A percentile compares a stretch with the other conserved stretches of the same genome.
Conservation (phyloP, 2,888 invertebrate genomes). For the Conchocele bisecta region DNA sequence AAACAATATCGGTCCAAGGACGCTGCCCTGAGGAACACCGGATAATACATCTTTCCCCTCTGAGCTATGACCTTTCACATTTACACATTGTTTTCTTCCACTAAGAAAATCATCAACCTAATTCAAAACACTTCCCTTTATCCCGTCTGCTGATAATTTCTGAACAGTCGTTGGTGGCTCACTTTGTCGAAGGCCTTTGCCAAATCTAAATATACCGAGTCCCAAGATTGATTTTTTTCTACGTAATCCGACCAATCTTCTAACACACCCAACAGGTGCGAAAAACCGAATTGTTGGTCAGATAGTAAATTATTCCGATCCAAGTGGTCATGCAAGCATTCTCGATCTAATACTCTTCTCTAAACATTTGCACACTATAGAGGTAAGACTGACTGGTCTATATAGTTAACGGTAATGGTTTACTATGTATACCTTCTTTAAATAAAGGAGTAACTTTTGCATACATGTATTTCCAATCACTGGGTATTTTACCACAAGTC, state of each 20-base stretch:
- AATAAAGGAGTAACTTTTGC: no score
- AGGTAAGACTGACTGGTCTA: no score
- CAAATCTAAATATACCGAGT: constrained; percentile 21
- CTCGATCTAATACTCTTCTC: no score
- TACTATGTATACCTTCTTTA: no score
- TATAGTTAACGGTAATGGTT: no score
- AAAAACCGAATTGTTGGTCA: no score
- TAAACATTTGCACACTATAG: no score
- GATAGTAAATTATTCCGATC: no score
- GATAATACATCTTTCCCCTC: constrained; percentile 1
- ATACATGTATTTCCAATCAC: no score
- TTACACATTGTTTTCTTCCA: constrained; percentile 11
- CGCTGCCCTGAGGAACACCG: constrained; percentile 19
- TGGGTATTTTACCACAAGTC: no score
- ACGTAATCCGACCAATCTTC: constrained; percentile 32
- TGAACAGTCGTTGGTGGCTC: constrained; percentile 3
- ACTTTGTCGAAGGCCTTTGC: constrained; percentile 35
- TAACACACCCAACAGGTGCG: constrained; percentile 21
- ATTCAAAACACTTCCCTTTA: constrained; percentile 8
- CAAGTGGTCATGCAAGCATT: no score
- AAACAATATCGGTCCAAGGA: constrained; percentile 13
- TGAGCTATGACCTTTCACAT: constrained; percentile 9
- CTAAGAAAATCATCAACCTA: constrained; percentile 11
- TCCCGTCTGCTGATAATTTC: constrained; percentile 4
- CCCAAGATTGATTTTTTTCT: constrained; percentile 9